Evolutionary conservation across 2,888 invertebrate species (phyloP).

Genomic region (Serripes groenlandicus): DNA sequence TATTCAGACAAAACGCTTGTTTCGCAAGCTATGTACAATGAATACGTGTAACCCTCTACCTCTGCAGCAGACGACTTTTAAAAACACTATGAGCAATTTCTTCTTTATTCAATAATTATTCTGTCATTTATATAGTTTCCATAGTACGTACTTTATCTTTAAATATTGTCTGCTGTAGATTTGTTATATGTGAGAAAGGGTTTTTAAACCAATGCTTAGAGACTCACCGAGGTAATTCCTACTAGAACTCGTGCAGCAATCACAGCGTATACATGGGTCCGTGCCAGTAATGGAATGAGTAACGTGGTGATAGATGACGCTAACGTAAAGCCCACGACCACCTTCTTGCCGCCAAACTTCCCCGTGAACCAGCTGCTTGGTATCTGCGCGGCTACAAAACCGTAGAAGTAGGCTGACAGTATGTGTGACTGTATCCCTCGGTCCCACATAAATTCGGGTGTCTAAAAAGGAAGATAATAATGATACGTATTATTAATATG

Average conservation of each 20-base stretch:
- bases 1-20: too few species aligned
- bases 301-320: neutral
- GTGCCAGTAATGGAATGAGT: constrained; percentile 6
- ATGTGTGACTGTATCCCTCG: neutral
- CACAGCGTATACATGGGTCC: neutral
- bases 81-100: too few species aligned
- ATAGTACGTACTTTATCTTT: too few species aligned
- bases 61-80: too few species aligned
- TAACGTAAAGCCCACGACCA: neutral
- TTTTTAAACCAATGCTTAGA: neutral
- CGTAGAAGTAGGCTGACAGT: constrained; percentile 9
- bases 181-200: too few species aligned
- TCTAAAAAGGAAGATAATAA: too few species aligned
- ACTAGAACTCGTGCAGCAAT: neutral
- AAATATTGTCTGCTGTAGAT: too few species aligned
- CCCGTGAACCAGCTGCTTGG: neutral
- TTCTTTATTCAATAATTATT: too few species aligned
- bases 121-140: too few species aligned
- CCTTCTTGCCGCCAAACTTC: constrained; percentile 7
- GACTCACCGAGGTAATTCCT: constrained; percentile 8
- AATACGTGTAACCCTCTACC: too few species aligned
- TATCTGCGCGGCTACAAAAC: constrained; percentile 8
- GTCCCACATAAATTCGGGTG: constrained; percentile 7
- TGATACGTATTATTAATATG: too few species aligned
- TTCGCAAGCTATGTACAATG: too few species aligned